phyloP scores from a whole-genome alignment of 2,797 vertebrate species.

The Lepilemur septentrionalis region DNA sequence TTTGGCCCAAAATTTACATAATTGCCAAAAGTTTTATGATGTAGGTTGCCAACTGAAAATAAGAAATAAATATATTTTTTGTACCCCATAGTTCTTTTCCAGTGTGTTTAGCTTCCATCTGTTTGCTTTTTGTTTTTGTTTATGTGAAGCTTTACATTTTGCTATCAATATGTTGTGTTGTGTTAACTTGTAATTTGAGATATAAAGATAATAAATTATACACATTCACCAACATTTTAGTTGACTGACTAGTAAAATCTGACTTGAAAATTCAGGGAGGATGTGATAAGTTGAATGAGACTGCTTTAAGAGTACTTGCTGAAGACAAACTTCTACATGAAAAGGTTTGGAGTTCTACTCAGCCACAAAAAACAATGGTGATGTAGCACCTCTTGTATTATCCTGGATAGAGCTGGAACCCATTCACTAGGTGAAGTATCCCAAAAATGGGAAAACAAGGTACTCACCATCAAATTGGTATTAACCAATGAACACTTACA shows the following conservation, averaged over 20 bases:
- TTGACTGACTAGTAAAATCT: conserved; percentile 44
- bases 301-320: not conserved
- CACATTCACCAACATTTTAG: conserved; percentile 9
- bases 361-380: no score
- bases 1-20: not conserved
- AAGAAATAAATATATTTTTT: not conserved
- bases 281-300: not conserved
- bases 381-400: no score
- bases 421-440: no score
- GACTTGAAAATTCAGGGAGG: conserved; percentile 29
- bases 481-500: no score
- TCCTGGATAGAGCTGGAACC: no score
- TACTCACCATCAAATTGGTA: no score
- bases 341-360: not conserved
- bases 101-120: not conserved
- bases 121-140: conserved; percentile 43
- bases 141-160: conserved; percentile 53
- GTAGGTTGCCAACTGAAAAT: not conserved
- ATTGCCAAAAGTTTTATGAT: not conserved
- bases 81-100: not conserved
- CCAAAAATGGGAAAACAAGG: no score
- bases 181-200: conserved; percentile 49
- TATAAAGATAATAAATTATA: conserved; percentile 58
- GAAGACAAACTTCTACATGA: not conserved
- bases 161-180: not conserved